Conservation (phyloP, 2,113 vertebrate genomes). For the Zosterops pallidus region DNA sequence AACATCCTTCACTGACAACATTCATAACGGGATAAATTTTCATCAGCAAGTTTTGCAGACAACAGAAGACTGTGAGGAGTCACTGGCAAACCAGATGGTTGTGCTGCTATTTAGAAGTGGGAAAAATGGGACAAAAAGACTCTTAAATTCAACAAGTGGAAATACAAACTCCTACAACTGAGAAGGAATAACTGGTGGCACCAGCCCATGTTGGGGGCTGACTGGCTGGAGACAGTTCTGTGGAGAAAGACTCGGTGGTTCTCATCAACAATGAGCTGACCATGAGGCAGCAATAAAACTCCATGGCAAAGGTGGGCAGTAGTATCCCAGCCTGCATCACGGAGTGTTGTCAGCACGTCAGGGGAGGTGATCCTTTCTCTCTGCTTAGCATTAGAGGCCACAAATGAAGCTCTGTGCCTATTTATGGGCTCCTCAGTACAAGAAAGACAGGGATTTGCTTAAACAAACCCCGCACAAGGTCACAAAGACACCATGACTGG, state of each 20-base stretch:
- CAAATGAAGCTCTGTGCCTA: neutral
- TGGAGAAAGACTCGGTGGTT: neutral
- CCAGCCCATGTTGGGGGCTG: neutral
- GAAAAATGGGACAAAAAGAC: neutral
- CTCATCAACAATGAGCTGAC: neutral
- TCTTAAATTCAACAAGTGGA: neutral
- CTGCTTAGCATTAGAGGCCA: neutral
- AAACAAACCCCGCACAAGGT: neutral
- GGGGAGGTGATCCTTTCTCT: neutral
- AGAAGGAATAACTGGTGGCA: neutral
- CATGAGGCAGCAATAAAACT: neutral
- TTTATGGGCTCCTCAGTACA: neutral
- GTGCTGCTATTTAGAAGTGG: neutral
- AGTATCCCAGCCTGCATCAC: neutral
- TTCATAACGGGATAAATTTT: neutral
- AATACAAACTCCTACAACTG: neutral
- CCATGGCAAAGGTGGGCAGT: neutral
- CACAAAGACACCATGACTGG: neutral
- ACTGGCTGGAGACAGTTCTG: neutral
- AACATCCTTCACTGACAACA: neutral
- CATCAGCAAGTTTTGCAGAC: neutral
- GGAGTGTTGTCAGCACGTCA: neutral
- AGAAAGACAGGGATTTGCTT: neutral
- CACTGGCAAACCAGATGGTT: neutral
- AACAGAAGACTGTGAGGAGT: neutral